Evolutionary conservation across 2,888 invertebrate genomes (phyloP).

Genomic region (Xylocampa areola): DNA sequence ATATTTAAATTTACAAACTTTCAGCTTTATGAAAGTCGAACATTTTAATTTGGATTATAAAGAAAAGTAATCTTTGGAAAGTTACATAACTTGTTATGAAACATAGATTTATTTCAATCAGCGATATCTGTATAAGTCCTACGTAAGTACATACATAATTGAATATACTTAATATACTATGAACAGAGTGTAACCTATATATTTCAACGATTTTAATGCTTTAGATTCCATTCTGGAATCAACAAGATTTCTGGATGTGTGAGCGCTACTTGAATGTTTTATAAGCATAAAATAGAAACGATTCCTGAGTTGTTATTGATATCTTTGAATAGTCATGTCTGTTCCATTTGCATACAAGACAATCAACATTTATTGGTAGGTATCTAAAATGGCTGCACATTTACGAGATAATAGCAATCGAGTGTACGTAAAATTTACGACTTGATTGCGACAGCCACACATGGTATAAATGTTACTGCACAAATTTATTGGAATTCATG

Average conservation of each 20-base stretch:
- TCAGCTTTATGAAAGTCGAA: slow-evolving; percentile 22
- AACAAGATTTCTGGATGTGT: background rate
- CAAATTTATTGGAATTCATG: slow-evolving; percentile 66
- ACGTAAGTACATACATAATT: too few species aligned
- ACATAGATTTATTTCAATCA: slow-evolving; percentile 4
- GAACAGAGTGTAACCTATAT: too few species aligned
- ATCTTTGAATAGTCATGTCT: slow-evolving; percentile 39
- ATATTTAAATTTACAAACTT: slow-evolving; percentile 48
- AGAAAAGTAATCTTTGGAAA: background rate
- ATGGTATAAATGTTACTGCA: slow-evolving; percentile 51
- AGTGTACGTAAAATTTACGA: slow-evolving; percentile 50
- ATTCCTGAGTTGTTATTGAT: slow-evolving; percentile 28
- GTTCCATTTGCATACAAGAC: slow-evolving; percentile 42
- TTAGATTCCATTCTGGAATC: background rate
- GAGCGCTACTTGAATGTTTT: slow-evolving; percentile 1
- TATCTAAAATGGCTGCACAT: slow-evolving; percentile 53
- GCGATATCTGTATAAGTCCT: too few species aligned
- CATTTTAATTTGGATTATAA: slow-evolving; percentile 9
- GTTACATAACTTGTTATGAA: background rate
- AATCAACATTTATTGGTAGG: slow-evolving; percentile 44
- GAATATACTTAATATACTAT: too few species aligned
- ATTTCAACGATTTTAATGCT: too few species aligned
- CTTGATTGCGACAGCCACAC: slow-evolving; percentile 51
- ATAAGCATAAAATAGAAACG: slow-evolving; percentile 11
- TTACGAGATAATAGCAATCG: slow-evolving; percentile 50